Evolutionary conservation across 2,797 vertebrate species (phyloP), one percentile per base, ranked within the genome.

Genomic region (Alosa sapidissima): DNA sequence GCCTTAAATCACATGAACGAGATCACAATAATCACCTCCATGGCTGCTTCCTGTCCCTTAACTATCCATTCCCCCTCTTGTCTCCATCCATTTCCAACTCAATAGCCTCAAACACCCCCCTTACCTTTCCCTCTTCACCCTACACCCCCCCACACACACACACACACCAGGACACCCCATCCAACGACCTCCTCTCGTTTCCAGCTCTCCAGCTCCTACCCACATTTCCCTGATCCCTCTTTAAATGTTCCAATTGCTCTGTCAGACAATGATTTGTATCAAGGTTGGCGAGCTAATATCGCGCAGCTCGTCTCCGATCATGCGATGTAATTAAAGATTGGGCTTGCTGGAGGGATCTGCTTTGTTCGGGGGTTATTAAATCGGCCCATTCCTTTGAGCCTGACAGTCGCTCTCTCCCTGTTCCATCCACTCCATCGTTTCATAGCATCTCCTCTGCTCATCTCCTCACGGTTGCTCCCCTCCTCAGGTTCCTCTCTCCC

Each of bases 241-340:
- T 87, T 90, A 91, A 93, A 91, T 21, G 86, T 90, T 94, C 92
- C 88, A 90, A 94, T 93, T 93, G 89, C 88, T 88, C 88, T 83
- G 83, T 91, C 87, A 82, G 87, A 83, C 84, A 86, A 89, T 91
- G 92, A 94, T 94, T 93, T 92, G 91, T 88, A 92, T 94, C 92
- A 89, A 91, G 91, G 92, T 91, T 93, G 90, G 89, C 19, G 82
- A 89, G 89, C 92, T 92, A 90, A 93, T 92, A 92, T 89, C 88
- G 86, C 60, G 87, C 87, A 89, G 88, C 89, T 83, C 83, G 82
- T 90, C 88, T 92, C 86, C 89, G 88, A 89, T 92, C 91, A 41
- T 92, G 90, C 89, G 90, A 88, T 89, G 88, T 94, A 94, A 94
- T 95, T 95, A 94, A 93, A 93, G 93, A 89, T 92, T 89, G 86